Evolutionary conservation across 2,888 invertebrate genomes (phyloP).

Genomic region (Drosophila diplacantha): DNA sequence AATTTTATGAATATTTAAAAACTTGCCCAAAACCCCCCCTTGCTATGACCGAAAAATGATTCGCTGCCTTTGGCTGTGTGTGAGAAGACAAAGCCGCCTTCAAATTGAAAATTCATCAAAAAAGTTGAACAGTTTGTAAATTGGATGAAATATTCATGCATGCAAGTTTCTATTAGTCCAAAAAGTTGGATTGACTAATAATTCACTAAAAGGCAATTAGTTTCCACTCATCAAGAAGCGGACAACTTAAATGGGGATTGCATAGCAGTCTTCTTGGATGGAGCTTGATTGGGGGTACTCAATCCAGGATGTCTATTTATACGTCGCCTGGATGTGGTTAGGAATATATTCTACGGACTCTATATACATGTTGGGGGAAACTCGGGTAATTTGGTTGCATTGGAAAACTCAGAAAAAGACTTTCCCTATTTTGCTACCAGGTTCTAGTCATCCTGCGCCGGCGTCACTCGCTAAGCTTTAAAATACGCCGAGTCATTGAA

Average conservation of each 20-base stretch:
- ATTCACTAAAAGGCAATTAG: conserved; percentile 65
- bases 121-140: conserved; percentile 63
- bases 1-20: conserved; percentile 72
- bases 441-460: too few species aligned
- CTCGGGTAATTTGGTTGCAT: too few species aligned
- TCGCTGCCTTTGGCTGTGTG: conserved; percentile 25
- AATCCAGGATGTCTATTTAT: background rate
- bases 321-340: too few species aligned
- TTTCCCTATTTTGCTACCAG: too few species aligned
- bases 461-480: too few species aligned
- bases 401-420: too few species aligned
- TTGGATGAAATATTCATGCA: conserved; percentile 70
- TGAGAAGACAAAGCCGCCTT: conserved; percentile 59
- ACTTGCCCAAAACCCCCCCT: conserved; percentile 35
- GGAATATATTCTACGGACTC: too few species aligned
- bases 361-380: too few species aligned
- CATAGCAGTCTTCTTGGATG: background rate
- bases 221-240: conserved; percentile 19
- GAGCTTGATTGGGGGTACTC: background rate
- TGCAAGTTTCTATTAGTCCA: conserved; percentile 65
- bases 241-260: conserved; percentile 15
- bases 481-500: too few species aligned
- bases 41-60: conserved; percentile 49
- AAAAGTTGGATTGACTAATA: conserved; percentile 69
- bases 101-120: conserved; percentile 74